Base-by-base conservation (phyloP, 30 jellyfish, hydroid and myxozoan species). In the Aurelia aurita complex sp. Pacific region DNA sequence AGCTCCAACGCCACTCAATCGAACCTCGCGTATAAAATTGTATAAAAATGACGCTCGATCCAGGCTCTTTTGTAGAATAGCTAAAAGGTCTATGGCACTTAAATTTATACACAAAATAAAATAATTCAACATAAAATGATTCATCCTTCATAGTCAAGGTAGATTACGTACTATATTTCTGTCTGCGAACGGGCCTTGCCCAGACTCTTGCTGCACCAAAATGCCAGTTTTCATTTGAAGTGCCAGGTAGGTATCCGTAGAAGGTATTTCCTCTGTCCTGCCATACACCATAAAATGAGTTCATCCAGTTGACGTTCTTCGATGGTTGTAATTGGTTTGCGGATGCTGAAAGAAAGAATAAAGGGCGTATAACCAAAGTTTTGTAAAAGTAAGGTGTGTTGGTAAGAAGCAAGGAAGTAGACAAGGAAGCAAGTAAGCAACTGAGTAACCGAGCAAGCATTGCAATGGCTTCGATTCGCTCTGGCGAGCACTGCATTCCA, bases 201-300 rank as follows among this genome's bases (percentile, higher is more conserved):
- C 96, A 92, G 7, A 92, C 73, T 18, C 97, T 52, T 19, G 98
- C 91, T 7, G 98, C 97, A 35, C 98, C 98, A 69, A 77, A 92
- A 59, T 92, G 98, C 94, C 94, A 92, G 16, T 79, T 90, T 5
- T 79, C 89, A 69, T 92, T 96, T 14, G 42, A 53, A 7, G 87
- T 87, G 17, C 69, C 95, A 5, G 97, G 91, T 29, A 92, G 52
- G 69, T 85, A 87, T 14, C 95, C 98, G 17, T 80, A 57, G 75
- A 86, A 85, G 10, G n/a, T 33, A 70, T 59, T 67, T n/a, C 88
- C 85, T 14, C 62, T 83, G 66, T 86, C 98, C 62, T 88, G 67
- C 95, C 96, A 92, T 43, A 74, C 40, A 14, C 98, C 98, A 33
- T 59, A 68, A 10, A 83, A 46, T 14, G 81, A 85, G 32, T 77